Evolutionary conservation across 2,113 vertebrate species (phyloP).

Genomic region (Cyanoliseus patagonus): DNA sequence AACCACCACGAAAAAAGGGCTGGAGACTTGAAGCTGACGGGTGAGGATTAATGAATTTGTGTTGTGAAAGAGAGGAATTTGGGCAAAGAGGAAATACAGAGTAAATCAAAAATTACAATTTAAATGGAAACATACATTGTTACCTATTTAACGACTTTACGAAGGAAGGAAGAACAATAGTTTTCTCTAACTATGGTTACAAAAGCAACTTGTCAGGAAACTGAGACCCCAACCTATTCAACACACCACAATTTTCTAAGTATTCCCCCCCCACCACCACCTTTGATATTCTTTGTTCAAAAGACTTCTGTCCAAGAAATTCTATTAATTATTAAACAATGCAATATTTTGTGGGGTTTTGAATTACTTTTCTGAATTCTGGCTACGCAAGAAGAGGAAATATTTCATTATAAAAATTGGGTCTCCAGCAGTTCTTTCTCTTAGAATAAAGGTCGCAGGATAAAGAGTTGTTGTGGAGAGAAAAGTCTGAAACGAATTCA

Average conservation of each 20-base stretch:
- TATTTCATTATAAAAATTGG: background rate
- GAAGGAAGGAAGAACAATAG: background rate
- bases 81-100: background rate
- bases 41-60: background rate
- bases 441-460: background rate
- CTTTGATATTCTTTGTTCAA: background rate
- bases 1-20: background rate
- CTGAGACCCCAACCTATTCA: background rate
- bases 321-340: background rate
- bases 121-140: background rate
- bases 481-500: conserved; percentile 44
- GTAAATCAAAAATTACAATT: background rate
- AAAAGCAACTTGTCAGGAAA: background rate
- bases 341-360: background rate
- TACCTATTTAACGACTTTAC: background rate
- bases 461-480: background rate
- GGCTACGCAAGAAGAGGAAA: background rate
- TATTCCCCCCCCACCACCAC: no score
- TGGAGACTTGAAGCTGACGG: no score
- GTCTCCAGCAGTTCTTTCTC: background rate
- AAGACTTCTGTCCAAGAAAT: background rate
- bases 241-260: no score
- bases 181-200: background rate
- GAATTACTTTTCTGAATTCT: background rate
- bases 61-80: background rate